These are phyloP conservation scores for Sebastes goodei DNA, from an alignment of 2,797 vertebrate species.

Conservation along the genomic window DNA sequence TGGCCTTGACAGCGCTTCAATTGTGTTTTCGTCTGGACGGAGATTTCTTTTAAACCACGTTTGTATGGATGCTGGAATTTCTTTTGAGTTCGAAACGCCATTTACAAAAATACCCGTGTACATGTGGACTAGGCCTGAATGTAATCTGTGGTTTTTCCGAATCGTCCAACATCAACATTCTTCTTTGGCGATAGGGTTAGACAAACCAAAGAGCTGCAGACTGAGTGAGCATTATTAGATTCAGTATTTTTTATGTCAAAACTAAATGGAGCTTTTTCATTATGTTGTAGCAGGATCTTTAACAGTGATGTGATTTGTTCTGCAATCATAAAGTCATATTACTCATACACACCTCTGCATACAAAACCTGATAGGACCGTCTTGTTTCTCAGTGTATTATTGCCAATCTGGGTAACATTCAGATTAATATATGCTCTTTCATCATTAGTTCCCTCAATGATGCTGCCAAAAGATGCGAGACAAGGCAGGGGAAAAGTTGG, in stretches of 20 bases:
- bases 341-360: background rate
- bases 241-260: background rate
- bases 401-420: background rate
- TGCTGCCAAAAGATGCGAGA: constrained; percentile 1
- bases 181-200: background rate
- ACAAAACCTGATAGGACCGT: background rate
- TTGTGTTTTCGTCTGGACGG: background rate
- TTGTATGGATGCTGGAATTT: background rate
- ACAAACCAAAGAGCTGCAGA: background rate
- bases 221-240: background rate
- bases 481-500: constrained; percentile 15
- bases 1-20: background rate
- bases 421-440: constrained; percentile 2
- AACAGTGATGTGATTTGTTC: background rate
- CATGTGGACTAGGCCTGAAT: background rate
- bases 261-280: background rate
- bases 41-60: background rate
- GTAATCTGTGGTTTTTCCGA: background rate
- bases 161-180: background rate
- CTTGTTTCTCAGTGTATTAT: background rate
- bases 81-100: background rate
- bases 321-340: background rate
- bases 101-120: too few relatives aligned
- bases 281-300: background rate
- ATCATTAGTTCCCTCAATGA: background rate